Percentiles rank a stretch among this genome's conserved stretches.
These are phyloP conservation scores for Cygnus olor DNA, from an alignment of 2,797 vertebrate genomes.

Conservation along the genomic window DNA sequence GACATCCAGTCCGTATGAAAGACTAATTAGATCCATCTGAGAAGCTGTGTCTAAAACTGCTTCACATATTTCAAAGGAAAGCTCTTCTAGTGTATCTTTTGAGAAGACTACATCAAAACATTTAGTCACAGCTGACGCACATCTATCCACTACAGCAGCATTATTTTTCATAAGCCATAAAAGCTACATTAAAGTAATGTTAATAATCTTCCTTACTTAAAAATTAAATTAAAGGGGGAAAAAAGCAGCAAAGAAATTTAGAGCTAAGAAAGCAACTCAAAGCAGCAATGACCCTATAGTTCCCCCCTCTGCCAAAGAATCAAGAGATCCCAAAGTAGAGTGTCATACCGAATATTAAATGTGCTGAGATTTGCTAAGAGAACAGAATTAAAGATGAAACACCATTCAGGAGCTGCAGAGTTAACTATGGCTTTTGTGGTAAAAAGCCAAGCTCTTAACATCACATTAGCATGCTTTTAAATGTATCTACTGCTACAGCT, in stretches of 20 bases:
- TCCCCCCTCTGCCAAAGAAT: neutral
- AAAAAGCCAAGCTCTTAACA: conserved; percentile 41
- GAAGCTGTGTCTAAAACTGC: conserved; percentile 79
- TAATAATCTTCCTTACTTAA: conserved; percentile 62
- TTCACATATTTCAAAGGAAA: conserved; percentile 85
- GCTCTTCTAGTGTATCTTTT: conserved; percentile 77
- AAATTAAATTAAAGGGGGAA: conserved; percentile 46
- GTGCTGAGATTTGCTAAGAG: neutral
- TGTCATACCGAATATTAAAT: neutral
- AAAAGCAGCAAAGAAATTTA: conserved; percentile 44
- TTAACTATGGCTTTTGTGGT: conserved; percentile 35
- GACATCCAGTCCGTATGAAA: conserved; percentile 84
- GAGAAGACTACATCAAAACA: conserved; percentile 85
- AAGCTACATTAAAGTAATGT: conserved; percentile 68
- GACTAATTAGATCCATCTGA: conserved; percentile 92
- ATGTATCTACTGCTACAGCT: conserved; percentile 2
- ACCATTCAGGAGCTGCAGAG: conserved; percentile 4
- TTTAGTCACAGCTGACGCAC: conserved; percentile 74
- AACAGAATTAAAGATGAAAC: conserved; percentile 53
- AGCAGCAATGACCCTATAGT: neutral
- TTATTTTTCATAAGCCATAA: conserved; percentile 75
- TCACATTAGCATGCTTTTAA: conserved; percentile 6
- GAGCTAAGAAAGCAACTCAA: conserved; percentile 31
- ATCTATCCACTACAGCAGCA: conserved; percentile 63
- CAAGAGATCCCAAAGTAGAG: neutral